These are phyloP conservation scores for Hestina assimilis DNA, from an alignment of 1,140 invertebrate species.

Conservation along the genomic window DNA sequence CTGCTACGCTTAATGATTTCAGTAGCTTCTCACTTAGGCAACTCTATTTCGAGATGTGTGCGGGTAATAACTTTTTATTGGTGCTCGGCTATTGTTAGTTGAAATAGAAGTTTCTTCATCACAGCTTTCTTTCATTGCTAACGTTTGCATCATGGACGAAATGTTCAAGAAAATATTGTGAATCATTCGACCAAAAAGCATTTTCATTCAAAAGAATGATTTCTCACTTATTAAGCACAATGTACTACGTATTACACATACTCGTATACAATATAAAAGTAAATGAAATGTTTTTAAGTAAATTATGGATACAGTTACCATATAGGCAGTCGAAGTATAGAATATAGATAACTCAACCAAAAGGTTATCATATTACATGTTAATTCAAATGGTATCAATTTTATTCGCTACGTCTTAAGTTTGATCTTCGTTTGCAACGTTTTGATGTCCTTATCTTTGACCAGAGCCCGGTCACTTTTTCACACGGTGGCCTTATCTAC, in stretches of 20 bases:
- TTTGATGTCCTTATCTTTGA: conserved; percentile 37
- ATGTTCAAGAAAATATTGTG: too few species aligned
- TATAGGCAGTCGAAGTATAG: neutral
- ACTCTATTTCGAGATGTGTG: conserved; percentile 49
- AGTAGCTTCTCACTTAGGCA: conserved; percentile 44
- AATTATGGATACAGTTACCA: neutral
- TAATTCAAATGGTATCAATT: conserved; percentile 30
- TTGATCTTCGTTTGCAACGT: conserved; percentile 26
- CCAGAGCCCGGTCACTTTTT: conserved; percentile 40
- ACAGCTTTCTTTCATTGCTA: conserved; percentile 8
- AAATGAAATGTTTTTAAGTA: too few species aligned
- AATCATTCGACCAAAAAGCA: too few species aligned
- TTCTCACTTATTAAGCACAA: too few species aligned
- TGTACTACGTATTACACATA: too few species aligned
- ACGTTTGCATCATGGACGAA: too few species aligned
- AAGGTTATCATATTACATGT: conserved; percentile 17
- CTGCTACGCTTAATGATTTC: conserved; percentile 66
- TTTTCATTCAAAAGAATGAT: too few species aligned
- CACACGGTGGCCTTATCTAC: conserved; percentile 40
- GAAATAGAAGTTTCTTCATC: conserved; percentile 30
- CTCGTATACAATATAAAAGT: too few species aligned
- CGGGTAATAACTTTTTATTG: conserved; percentile 52
- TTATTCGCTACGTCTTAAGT: conserved; percentile 28
- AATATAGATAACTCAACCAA: conserved; percentile 14
- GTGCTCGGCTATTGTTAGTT: conserved; percentile 29